phyloP scores from a whole-genome alignment of 2,888 invertebrate genomes.

The Lasioglossum calceatum region DNA sequence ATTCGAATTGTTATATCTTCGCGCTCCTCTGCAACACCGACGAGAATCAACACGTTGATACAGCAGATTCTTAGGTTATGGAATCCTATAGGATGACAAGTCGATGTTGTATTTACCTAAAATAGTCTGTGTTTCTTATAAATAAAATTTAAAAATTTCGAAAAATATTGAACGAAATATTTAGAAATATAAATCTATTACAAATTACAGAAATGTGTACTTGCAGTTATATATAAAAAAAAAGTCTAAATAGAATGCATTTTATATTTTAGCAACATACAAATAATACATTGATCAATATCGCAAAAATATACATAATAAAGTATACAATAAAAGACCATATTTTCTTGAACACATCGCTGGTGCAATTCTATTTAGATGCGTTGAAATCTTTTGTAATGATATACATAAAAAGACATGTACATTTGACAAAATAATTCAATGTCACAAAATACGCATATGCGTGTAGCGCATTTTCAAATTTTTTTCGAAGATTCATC shows the following conservation, averaged over 20 bases:
- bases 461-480: background rate
- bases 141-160: background rate
- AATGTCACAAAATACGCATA: background rate
- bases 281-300: no score
- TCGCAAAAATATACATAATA: no score
- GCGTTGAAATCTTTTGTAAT: background rate
- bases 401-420: background rate
- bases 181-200: background rate
- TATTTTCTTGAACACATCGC: background rate
- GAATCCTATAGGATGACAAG: background rate
- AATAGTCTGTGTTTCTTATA: background rate
- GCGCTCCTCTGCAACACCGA: no score
- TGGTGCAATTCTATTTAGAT: background rate
- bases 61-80: background rate
- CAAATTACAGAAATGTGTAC: background rate
- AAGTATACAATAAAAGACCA: background rate
- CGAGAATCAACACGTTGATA: no score
- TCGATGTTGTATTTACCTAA: background rate
- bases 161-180: background rate
- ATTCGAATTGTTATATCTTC: no score
- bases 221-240: background rate
- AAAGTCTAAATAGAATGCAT: background rate
- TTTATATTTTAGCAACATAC: background rate
- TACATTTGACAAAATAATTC: background rate
- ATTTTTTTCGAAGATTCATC: conserved; percentile 3